Evolutionary conservation across 2,797 vertebrate species (phyloP), one percentile per base, ranked within the genome.

Genomic region (Hypotaenidia philippensis): DNA sequence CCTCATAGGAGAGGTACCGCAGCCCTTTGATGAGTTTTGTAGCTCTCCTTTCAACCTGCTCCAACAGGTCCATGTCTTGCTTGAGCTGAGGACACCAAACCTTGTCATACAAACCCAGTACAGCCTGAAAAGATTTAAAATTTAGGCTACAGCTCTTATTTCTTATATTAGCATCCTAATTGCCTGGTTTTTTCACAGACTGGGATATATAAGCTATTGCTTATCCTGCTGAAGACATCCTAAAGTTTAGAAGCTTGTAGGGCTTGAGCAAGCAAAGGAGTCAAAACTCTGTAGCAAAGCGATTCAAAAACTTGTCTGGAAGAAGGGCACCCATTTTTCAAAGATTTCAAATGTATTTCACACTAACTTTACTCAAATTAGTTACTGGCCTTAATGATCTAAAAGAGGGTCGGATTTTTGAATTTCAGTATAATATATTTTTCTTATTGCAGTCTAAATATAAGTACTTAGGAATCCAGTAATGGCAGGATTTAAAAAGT

Each of bases 1-100:
- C 10, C 5, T 69, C 1, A 2, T 0, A 49, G 10, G 6, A 64
- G 2, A 50, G 4, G 2, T n/a, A 5, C 1, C 74, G 5, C 19
- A 50, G 1, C 5, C 5, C 14, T 32, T 4, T 31, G 27, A 45
- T 27, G 1, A 26, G 40, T 23, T 77, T 27, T 7, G 6, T 45
- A 17, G 4, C 9, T 44, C 2, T 94, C 12, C 10, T 20, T 34
- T 32, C 11, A 11, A 61, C 27, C 5, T 0, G 0, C 14, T 45
- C 20, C n/a, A 57, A 63, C 4, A 32, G 17, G 11, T 32, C 16
- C 34, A 5, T 26, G 25, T 16, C 36, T 9, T 74, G 18, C 8
- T 13, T 47, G 3, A 8, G 1, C 4, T 27, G 18, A 3, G 5
- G 15, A 14, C 6, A 9, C 47, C 41, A 85, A 47, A 47, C 45